Conservation (phyloP, 2,113 vertebrate genomes). For the Pterocles orientalis region DNA sequence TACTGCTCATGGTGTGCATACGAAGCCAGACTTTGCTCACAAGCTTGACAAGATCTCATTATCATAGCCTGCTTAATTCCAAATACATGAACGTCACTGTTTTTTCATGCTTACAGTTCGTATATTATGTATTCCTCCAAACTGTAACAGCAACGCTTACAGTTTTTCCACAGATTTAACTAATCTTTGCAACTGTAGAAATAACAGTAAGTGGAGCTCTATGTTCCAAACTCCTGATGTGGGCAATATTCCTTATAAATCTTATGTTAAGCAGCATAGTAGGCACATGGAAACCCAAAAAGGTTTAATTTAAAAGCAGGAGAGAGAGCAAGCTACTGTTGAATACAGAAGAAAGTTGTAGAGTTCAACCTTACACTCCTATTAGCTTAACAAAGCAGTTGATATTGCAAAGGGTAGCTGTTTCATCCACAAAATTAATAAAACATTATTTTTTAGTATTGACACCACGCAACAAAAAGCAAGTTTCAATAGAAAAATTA, state of each 20-base stretch:
- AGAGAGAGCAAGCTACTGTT: neutral
- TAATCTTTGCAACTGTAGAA: neutral
- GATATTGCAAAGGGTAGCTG: neutral
- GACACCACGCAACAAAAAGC: accelerated
- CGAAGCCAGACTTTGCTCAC: neutral
- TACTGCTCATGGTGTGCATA: neutral
- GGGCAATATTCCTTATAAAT: neutral
- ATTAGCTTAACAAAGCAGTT: neutral
- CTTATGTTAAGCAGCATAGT: neutral
- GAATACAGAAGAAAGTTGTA: neutral
- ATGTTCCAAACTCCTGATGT: neutral
- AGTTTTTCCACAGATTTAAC: neutral
- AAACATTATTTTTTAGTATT: neutral
- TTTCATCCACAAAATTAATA: neutral
- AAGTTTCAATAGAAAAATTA: neutral
- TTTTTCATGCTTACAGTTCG: neutral
- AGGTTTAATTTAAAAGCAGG: neutral
- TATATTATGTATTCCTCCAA: neutral
- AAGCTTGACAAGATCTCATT: neutral
- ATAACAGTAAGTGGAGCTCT: neutral
- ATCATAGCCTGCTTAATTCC: neutral
- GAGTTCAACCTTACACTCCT: neutral
- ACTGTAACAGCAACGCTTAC: neutral
- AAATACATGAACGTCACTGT: neutral
- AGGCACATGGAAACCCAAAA: neutral